Evolutionary conservation across 30 jellyfish, hydroid and myxozoan species (phyloP).

Genomic region (Chironex yamaguchii): DNA sequence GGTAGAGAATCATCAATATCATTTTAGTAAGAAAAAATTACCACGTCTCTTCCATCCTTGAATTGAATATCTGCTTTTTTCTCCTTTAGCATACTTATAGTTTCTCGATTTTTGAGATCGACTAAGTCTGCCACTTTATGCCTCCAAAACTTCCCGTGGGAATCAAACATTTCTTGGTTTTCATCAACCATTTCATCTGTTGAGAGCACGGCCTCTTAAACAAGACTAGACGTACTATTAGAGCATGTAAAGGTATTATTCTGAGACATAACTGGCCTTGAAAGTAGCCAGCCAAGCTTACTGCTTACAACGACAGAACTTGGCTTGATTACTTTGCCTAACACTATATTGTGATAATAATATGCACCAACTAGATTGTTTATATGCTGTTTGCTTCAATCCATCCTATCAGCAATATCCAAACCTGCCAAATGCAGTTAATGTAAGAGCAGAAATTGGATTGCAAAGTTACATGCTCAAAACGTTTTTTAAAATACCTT

Average conservation of each 20-base stretch:
- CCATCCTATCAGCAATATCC: slow-evolving; percentile 6
- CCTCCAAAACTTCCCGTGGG: neutral
- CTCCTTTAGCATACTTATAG: too few relatives aligned
- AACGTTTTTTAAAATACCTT: neutral
- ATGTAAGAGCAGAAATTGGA: neutral
- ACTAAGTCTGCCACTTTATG: neutral
- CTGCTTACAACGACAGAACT: slow-evolving; percentile 43
- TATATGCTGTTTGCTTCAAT: too few relatives aligned
- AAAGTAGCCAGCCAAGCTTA: slow-evolving; percentile 50
- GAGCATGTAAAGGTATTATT: slow-evolving; percentile 11
- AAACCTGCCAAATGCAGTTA: slow-evolving; percentile 2
- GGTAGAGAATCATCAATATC: too few relatives aligned
- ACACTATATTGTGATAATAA: slow-evolving; percentile 6
- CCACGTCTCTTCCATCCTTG: too few relatives aligned
- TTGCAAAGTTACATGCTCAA: slow-evolving; percentile 1
- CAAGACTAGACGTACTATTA: slow-evolving; percentile 31
- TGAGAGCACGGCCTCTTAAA: slow-evolving; percentile 8
- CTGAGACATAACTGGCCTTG: slow-evolving; percentile 23
- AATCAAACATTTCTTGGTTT: slow-evolving; percentile 17
- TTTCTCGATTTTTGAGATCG: too few relatives aligned
- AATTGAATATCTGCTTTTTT: too few relatives aligned
- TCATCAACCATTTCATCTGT: slow-evolving; percentile 22
- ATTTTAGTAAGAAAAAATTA: too few relatives aligned
- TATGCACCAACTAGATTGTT: too few relatives aligned
- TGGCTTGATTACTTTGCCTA: slow-evolving; percentile 41